A percentile compares a stretch with the other conserved stretches of the same genome.
Conservation (phyloP, 2,113 vertebrate genomes). For the Mastomys coucha region DNA sequence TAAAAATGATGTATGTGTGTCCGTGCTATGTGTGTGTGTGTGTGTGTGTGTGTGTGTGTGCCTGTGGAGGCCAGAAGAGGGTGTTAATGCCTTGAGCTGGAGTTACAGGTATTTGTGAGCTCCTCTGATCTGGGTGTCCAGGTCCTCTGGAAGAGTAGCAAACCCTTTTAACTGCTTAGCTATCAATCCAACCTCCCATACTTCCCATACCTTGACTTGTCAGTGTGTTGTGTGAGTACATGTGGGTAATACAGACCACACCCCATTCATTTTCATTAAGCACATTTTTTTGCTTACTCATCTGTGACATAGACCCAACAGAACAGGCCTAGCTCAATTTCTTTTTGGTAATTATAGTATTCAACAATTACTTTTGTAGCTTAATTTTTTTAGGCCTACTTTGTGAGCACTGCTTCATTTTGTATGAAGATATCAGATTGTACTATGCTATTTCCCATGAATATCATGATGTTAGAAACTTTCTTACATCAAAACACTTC, state of each 20-base stretch:
- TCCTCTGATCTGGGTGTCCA: not conserved
- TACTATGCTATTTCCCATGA: not conserved
- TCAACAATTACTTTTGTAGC: not conserved
- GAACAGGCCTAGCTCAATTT: not conserved
- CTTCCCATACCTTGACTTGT: not conserved
- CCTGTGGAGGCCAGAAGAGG: not conserved
- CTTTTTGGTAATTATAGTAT: not conserved
- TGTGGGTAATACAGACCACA: not conserved
- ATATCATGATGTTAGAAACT: not conserved
- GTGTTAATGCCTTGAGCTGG: not conserved
- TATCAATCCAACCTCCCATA: not conserved
- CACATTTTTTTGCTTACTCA: not conserved
- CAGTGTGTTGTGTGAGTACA: not conserved
- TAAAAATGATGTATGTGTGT: not conserved
- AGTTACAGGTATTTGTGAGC: not conserved
- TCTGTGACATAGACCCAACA: no score
- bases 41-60: not conserved
- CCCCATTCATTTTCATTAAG: no score
- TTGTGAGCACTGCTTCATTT: not conserved
- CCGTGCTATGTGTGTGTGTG: not conserved
- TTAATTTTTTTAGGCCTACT: not conserved
- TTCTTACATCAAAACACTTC: not conserved
- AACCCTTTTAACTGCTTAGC: not conserved
- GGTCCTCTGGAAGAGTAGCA: not conserved
- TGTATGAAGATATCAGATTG: not conserved